A percentile compares a stretch with the other conserved stretches of the same genome.
These are phyloP conservation scores for Eptesicus fuscus DNA, from an alignment of 2,113 vertebrate genomes.

Conservation along the genomic window DNA sequence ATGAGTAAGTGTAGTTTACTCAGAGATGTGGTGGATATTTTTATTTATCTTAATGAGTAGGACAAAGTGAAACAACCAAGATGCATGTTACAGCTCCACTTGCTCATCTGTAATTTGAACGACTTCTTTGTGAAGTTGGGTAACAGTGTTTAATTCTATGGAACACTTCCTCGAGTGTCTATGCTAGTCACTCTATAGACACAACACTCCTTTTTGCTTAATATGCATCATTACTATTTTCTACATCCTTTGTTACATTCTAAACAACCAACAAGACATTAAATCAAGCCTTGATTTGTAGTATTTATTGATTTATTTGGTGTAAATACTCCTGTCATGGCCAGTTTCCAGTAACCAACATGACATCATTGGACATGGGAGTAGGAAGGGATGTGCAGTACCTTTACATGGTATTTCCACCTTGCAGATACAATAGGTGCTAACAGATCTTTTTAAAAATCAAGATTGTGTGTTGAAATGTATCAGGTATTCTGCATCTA, in stretches of 20 bases:
- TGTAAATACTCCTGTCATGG: background rate
- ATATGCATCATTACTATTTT: background rate
- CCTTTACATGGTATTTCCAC: background rate
- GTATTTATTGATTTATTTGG: background rate
- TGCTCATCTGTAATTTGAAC: background rate
- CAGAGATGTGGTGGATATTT: background rate
- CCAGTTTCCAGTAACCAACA: background rate
- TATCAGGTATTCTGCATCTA: background rate
- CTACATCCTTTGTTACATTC: background rate
- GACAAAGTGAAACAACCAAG: background rate
- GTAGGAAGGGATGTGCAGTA: background rate
- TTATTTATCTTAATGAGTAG: background rate
- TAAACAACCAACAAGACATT: background rate
- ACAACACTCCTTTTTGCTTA: background rate
- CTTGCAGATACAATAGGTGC: background rate
- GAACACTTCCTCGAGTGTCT: background rate
- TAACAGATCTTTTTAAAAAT: background rate
- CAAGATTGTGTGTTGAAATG: background rate
- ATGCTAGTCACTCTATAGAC: background rate
- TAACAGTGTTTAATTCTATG: background rate
- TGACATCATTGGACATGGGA: background rate
- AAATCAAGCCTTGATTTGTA: background rate
- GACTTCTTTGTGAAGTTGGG: background rate
- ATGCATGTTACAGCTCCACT: background rate
- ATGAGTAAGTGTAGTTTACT: background rate